A percentile compares a stretch with the other conserved stretches of the same genome.
Evolutionary conservation across 2,797 vertebrate species (phyloP).

Genomic region (Chelidonichthys spinosus): DNA sequence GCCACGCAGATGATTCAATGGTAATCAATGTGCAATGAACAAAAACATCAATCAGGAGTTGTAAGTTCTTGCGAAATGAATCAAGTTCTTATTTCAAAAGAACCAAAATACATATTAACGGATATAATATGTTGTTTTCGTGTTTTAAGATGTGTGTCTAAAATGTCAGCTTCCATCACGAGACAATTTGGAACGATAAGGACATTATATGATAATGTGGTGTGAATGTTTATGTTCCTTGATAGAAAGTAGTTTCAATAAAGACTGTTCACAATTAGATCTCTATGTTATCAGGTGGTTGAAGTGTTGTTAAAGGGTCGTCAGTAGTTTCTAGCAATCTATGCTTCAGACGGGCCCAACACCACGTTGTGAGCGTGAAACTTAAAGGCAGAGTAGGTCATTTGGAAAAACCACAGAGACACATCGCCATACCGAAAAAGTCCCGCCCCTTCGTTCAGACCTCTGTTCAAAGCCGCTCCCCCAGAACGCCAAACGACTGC

Average conservation of each 20-base stretch:
- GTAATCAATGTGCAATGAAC: not conserved
- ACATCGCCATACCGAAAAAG: no score
- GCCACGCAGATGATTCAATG: not conserved
- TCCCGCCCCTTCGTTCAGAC: no score
- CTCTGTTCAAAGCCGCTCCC: no score
- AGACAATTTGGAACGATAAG: not conserved
- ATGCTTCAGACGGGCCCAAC: no score
- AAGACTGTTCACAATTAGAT: not conserved
- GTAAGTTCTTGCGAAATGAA: not conserved
- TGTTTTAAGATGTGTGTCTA: not conserved
- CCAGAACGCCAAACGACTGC: no score
- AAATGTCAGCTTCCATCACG: not conserved
- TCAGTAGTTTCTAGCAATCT: no score
- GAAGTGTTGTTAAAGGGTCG: no score
- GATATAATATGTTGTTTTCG: not conserved
- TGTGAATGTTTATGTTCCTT: not conserved
- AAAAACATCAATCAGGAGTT: not conserved
- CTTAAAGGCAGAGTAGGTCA: no score
- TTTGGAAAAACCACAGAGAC: no score
- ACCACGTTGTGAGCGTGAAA: no score
- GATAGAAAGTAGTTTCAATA: no score
- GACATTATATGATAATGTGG: no score
- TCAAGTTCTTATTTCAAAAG: not conserved
- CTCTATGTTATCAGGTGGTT: not conserved
- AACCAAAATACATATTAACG: not conserved